phyloP scores from a whole-genome alignment of 2,797 vertebrate genomes.

The Sebastes cheni region DNA sequence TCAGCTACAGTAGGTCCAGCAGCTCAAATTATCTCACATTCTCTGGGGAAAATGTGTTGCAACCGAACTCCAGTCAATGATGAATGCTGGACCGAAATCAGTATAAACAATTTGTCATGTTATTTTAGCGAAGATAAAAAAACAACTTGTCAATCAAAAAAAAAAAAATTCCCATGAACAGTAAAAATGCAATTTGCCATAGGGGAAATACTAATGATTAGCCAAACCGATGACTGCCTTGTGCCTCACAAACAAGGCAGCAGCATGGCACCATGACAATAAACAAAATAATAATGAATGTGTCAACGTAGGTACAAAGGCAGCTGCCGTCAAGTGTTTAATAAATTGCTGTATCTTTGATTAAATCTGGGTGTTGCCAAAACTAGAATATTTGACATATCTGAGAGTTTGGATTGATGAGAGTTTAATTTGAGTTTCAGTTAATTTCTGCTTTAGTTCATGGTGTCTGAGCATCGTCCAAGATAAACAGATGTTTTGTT shows the following conservation, averaged over 20 bases:
- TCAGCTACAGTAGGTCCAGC: neutral
- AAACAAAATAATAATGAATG: slow-evolving; percentile 10
- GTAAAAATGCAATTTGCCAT: slow-evolving; percentile 14
- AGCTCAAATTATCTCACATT: neutral
- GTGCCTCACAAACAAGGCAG: neutral
- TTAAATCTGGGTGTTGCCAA: slow-evolving; percentile 32
- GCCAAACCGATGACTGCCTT: slow-evolving; percentile 24
- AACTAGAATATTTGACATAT: neutral
- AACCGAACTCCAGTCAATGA: neutral
- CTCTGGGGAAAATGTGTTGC: neutral
- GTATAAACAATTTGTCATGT: neutral
- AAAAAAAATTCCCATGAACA: slow-evolving; percentile 20
- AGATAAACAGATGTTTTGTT: neutral
- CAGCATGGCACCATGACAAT: neutral
- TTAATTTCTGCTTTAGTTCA: neutral
- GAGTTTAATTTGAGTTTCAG: neutral
- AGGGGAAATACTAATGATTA: slow-evolving; percentile 29
- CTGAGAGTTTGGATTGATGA: neutral
- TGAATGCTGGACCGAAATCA: neutral
- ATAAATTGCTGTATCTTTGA: neutral
- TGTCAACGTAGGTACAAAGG: slow-evolving; percentile 25
- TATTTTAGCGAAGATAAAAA: neutral
- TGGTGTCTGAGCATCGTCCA: neutral
- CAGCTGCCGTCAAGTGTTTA: slow-evolving; percentile 15
- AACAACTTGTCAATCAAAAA: neutral